Conservation (phyloP, 2,888 invertebrate genomes). For the Brachynemurus nebulosus region DNA sequence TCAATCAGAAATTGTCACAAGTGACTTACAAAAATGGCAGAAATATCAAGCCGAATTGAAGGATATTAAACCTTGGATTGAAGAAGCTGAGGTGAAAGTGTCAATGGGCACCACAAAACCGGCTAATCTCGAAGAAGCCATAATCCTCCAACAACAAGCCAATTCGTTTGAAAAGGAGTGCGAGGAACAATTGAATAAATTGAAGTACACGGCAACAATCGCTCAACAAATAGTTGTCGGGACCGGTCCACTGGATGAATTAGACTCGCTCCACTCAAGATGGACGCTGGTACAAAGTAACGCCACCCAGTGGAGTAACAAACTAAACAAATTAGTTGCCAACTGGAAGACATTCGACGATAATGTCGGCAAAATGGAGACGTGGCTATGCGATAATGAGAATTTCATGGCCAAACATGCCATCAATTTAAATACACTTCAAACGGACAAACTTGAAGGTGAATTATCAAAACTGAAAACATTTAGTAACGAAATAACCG, state of each 20-base stretch:
- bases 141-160: constrained; percentile 56
- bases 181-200: constrained; percentile 56
- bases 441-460: constrained; percentile 60
- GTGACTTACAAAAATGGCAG: constrained; percentile 74
- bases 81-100: constrained; percentile 72
- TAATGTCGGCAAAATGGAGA: constrained; percentile 59
- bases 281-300: constrained; percentile 76
- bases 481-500: constrained; percentile 71
- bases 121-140: constrained; percentile 64
- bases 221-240: constrained; percentile 63
- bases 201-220: constrained; percentile 58
- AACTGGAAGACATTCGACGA: constrained; percentile 74
- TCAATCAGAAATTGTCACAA: constrained; percentile 59
- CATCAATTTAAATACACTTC: constrained; percentile 49
- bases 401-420: constrained; percentile 43
- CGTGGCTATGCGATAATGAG: constrained; percentile 60
- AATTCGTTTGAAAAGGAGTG: constrained; percentile 63
- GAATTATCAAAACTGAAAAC: constrained; percentile 64
- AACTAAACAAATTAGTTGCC: constrained; percentile 60
- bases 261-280: constrained; percentile 68
- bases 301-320: constrained; percentile 62
- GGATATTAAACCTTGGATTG: constrained; percentile 77
- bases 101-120: constrained; percentile 60
- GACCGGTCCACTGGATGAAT: constrained; percentile 67
- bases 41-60: constrained; percentile 66